phyloP scores from a whole-genome alignment of 2,113 vertebrate genomes.

The Candoia aspera region DNA sequence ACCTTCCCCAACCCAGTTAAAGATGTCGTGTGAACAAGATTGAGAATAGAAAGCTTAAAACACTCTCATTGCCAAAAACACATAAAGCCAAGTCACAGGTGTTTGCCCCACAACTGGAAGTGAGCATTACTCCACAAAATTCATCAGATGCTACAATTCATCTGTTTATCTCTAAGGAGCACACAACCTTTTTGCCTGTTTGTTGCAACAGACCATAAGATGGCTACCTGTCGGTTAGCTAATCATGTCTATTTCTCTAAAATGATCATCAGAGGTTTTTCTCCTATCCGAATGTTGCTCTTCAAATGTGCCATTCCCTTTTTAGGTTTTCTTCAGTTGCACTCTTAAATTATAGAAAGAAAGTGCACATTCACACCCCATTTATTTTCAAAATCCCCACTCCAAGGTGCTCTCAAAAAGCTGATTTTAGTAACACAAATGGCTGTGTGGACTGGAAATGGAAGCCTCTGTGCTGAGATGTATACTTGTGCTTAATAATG shows the following conservation, averaged over 20 bases:
- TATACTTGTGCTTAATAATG: neutral
- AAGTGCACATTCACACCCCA: neutral
- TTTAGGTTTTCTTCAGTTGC: neutral
- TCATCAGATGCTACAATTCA: neutral
- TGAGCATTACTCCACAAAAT: neutral
- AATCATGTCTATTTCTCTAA: neutral
- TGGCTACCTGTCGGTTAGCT: neutral
- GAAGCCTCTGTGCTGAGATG: neutral
- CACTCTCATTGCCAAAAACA: neutral
- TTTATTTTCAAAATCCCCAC: conserved; percentile 4
- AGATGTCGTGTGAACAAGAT: neutral
- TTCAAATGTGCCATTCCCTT: neutral
- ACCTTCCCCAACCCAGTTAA: neutral
- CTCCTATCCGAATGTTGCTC: neutral
- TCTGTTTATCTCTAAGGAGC: neutral
- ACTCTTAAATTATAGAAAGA: neutral
- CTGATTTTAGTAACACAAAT: conserved; percentile 39
- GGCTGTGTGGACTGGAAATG: conserved; percentile 3
- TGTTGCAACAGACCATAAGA: neutral
- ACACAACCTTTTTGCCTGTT: neutral
- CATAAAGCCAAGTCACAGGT: neutral
- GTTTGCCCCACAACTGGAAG: neutral
- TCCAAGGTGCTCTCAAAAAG: conserved; percentile 25
- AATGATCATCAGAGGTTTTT: neutral
- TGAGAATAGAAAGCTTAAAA: neutral